Percentiles rank a stretch among this genome's conserved stretches.
These are phyloP conservation scores for Pteropus rufus DNA, from an alignment of 2,797 vertebrate species.

Conservation along the genomic window DNA sequence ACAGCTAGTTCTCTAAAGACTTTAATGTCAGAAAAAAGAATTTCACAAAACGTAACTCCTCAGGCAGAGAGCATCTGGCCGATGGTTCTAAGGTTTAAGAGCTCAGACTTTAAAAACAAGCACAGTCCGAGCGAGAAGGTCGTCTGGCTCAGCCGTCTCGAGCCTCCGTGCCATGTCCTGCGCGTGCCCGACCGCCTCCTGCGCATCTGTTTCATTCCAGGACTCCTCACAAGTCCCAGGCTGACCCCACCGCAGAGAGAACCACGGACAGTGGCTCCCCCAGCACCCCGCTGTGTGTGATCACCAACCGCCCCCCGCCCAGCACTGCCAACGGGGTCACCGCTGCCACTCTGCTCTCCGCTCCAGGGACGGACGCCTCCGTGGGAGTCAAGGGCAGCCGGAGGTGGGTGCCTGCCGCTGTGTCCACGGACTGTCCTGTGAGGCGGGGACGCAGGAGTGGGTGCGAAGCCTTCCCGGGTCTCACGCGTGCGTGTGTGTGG, in stretches of 20 bases:
- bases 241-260: slow-evolving; percentile 80
- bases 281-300: slow-evolving; percentile 82
- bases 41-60: neutral
- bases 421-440: no score
- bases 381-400: slow-evolving; percentile 82
- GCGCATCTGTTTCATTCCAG: slow-evolving; percentile 75
- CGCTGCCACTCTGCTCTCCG: slow-evolving; percentile 65
- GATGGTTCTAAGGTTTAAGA: neutral
- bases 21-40: neutral
- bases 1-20: neutral
- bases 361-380: slow-evolving; percentile 78
- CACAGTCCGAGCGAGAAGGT: no score
- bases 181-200: neutral
- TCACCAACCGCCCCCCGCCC: slow-evolving; percentile 80
- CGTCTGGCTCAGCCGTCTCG: no score
- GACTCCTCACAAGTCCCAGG: slow-evolving; percentile 81
- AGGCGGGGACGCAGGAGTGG: no score
- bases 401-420: slow-evolving; percentile 79
- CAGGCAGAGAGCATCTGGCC: neutral
- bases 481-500: no score
- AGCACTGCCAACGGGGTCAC: slow-evolving; percentile 77
- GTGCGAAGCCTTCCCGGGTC: no score
- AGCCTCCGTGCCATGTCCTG: neutral
- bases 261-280: slow-evolving; percentile 73
- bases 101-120: neutral